Conservation (phyloP, 2,797 vertebrate species). For the Tenualosa ilisha region DNA sequence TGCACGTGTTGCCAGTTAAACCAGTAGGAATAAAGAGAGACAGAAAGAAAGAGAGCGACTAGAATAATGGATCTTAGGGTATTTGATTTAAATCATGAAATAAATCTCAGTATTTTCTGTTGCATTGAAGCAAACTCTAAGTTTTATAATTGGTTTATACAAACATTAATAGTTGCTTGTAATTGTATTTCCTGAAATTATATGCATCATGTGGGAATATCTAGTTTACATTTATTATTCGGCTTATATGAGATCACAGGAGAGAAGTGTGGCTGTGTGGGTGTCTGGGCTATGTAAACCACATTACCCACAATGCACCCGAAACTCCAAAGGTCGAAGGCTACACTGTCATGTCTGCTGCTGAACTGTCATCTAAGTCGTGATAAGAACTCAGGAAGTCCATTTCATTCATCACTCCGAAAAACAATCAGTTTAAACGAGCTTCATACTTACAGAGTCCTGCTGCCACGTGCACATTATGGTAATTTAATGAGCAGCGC, state of each 20-base stretch:
- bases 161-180: neutral
- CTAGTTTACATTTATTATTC: too few relatives aligned
- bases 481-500: constrained; percentile 45
- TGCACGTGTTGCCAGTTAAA: neutral
- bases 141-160: too few relatives aligned
- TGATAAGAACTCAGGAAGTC: neutral
- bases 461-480: neutral
- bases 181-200: neutral
- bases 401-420: neutral
- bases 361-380: constrained; percentile 17
- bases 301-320: constrained; percentile 1
- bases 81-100: too few relatives aligned
- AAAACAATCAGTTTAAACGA: neutral
- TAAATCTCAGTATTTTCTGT: too few relatives aligned
- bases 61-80: neutral
- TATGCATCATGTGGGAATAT: neutral
- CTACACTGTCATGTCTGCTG: constrained; percentile 44
- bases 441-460: neutral
- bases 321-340: constrained; percentile 28
- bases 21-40: neutral
- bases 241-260: too few relatives aligned
- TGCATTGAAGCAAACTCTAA: too few relatives aligned
- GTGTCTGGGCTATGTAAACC: neutral
- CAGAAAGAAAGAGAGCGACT: neutral
- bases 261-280: too few relatives aligned